A percentile compares a stretch with the other conserved stretches of the same genome.
Conservation (phyloP, 2,113 vertebrate species). For the Oxyura jamaicensis region DNA sequence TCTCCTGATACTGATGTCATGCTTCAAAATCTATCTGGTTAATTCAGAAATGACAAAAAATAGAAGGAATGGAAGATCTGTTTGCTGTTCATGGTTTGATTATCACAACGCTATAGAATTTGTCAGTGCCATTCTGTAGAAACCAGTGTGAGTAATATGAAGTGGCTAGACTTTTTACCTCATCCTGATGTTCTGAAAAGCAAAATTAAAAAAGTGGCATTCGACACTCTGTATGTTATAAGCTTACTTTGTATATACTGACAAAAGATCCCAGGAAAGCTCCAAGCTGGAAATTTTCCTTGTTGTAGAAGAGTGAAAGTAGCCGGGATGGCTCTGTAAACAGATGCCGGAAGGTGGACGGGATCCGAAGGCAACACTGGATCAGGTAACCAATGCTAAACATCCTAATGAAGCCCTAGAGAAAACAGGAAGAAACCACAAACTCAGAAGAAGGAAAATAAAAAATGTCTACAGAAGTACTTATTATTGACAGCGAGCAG, state of each 20-base stretch:
- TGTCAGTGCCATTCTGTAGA: background rate
- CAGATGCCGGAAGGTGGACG: constrained; percentile 91
- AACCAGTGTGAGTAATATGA: background rate
- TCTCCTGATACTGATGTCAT: background rate
- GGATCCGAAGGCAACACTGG: constrained; percentile 96
- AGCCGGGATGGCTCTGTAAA: constrained; percentile 93
- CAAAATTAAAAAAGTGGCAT: background rate
- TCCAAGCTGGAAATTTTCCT: constrained; percentile 96
- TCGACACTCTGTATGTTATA: background rate
- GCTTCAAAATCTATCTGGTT: background rate
- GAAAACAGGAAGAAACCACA: constrained; percentile 40
- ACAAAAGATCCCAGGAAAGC: constrained; percentile 97
- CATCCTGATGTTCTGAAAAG: background rate
- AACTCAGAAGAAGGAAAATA: background rate
- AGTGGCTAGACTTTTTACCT: background rate
- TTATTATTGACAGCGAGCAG: background rate
- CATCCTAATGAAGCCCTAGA: constrained; percentile 95
- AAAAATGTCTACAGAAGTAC: background rate
- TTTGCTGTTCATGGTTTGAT: background rate
- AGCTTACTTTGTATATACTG: constrained; percentile 97
- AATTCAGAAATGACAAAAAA: background rate
- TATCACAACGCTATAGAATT: background rate
- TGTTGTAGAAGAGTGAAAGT: constrained; percentile 95
- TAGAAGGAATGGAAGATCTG: background rate
- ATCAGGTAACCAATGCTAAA: constrained; percentile 97